Conservation (phyloP, 2,888 invertebrate genomes). For the Cerastis leucographa region DNA sequence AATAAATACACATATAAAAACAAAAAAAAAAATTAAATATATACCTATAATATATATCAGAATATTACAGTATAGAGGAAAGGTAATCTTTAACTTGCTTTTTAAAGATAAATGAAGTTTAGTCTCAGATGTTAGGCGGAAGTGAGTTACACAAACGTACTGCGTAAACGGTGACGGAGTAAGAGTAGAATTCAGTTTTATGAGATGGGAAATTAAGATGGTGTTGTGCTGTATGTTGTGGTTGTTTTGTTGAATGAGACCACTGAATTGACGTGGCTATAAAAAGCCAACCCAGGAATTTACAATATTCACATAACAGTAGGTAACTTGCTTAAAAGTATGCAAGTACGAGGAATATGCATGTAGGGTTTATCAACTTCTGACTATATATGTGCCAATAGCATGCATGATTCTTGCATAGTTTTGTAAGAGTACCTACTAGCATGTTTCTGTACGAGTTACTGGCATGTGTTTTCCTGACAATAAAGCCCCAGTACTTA, state of each 20-base stretch:
- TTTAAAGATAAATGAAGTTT: too few species aligned
- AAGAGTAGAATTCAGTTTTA: too few species aligned
- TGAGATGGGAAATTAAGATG: too few species aligned
- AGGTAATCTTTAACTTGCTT: too few species aligned
- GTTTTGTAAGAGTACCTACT: not conserved
- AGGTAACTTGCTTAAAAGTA: not conserved
- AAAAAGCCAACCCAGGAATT: not conserved
- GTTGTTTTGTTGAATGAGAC: not conserved
- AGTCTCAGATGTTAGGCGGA: too few species aligned
- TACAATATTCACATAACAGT: not conserved
- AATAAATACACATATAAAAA: too few species aligned
- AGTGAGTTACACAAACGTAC: too few species aligned
- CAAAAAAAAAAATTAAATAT: too few species aligned
- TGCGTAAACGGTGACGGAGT: too few species aligned
- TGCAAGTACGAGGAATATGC: not conserved
- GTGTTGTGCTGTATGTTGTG: too few species aligned
- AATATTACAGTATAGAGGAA: too few species aligned
- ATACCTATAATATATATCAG: too few species aligned
- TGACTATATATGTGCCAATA: not conserved
- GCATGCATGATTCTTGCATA: not conserved
- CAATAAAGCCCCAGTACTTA: slow-evolving; percentile 75
- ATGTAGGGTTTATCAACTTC: not conserved
- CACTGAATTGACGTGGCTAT: not conserved
- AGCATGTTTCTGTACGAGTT: not conserved
- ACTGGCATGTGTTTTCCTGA: not conserved